phyloP scores from a whole-genome alignment of 2,113 vertebrate genomes.

The Epinephelus moara region DNA sequence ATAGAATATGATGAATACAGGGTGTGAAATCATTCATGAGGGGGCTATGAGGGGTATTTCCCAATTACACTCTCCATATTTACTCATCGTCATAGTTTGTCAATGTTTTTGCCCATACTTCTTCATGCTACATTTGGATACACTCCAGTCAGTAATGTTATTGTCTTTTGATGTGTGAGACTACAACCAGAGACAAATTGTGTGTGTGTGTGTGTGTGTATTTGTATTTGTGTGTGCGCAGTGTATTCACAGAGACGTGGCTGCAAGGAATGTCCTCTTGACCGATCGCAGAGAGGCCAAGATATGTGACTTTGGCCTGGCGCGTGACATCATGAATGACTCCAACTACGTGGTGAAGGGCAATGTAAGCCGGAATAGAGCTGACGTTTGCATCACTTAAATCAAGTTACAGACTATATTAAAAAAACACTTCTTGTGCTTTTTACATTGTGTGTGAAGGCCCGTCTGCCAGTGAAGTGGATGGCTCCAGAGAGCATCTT shows the following conservation, averaged over 20 bases:
- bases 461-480: conserved; percentile 98
- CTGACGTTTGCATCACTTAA: background rate
- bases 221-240: conserved; percentile 62
- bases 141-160: background rate
- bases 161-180: background rate
- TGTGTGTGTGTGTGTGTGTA: conserved; percentile 28
- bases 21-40: background rate
- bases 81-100: background rate
- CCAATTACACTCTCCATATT: background rate
- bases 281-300: conserved; percentile 90
- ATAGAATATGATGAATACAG: background rate
- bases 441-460: conserved; percentile 79
- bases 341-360: conserved; percentile 98
- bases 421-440: background rate
- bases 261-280: conserved; percentile 94
- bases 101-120: background rate
- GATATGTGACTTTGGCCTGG: conserved; percentile 98
- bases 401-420: background rate
- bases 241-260: conserved; percentile 98
- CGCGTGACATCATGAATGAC: conserved; percentile 98
- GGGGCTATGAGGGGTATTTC: conserved; percentile 1
- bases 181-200: conserved; percentile 2
- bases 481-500: conserved; percentile 99
- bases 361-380: conserved; percentile 86
- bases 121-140: background rate